Conservation (phyloP, 2,888 invertebrate genomes). For the Cantharis nigra region DNA sequence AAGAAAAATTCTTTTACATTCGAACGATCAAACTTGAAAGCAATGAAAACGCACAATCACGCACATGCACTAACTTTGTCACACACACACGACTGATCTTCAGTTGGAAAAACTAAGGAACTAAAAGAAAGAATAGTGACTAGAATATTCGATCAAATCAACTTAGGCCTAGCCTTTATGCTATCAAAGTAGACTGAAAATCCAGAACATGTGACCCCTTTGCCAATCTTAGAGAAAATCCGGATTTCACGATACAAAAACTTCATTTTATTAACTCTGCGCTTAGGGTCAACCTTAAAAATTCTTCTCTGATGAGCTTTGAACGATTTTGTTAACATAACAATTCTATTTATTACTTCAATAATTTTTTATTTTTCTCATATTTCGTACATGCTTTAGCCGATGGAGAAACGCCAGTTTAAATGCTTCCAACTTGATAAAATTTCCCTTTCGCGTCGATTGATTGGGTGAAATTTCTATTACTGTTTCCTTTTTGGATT, state of each 20-base stretch:
- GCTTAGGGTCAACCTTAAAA: constrained; percentile 30
- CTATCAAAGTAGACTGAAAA: constrained; percentile 52
- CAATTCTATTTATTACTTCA: not conserved
- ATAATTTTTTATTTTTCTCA: not conserved
- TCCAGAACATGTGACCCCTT: constrained; percentile 52
- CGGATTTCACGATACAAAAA: constrained; percentile 38
- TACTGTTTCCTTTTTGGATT: not conserved
- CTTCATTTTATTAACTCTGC: constrained; percentile 29
- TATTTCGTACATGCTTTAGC: not conserved
- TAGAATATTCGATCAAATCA: constrained; percentile 56
- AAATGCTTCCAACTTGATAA: not conserved
- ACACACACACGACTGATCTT: constrained; percentile 53
- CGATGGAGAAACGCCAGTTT: not conserved
- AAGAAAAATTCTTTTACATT: constrained; percentile 11
- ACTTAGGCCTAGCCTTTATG: constrained; percentile 49
- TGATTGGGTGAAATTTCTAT: not conserved
- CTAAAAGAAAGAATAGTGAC: constrained; percentile 54
- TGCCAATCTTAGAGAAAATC: constrained; percentile 47
- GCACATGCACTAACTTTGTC: constrained; percentile 33
- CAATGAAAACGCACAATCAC: constrained; percentile 32
- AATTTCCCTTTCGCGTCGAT: not conserved
- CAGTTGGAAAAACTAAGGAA: constrained; percentile 40
- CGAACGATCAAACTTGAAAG: constrained; percentile 23
- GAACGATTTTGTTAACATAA: constrained; percentile 23
- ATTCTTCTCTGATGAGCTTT: constrained; percentile 27